Conservation (phyloP, 2,888 invertebrate genomes). For the Sphecodes monilicornis region DNA sequence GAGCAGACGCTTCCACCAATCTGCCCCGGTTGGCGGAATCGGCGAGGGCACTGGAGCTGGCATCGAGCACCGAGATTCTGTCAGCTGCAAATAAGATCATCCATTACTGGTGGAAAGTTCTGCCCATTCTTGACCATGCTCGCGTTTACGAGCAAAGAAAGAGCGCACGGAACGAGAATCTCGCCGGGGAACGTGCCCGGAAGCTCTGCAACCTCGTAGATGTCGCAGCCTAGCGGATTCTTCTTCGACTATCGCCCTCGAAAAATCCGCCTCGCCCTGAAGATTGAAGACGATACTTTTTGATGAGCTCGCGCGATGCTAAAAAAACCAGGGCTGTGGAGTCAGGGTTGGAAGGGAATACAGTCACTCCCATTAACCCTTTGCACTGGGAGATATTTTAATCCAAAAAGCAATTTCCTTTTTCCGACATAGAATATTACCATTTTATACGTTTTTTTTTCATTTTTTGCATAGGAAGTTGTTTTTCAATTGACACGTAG, state of each 20-base stretch:
- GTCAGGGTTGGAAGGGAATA: too few species aligned
- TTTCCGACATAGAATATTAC: too few species aligned
- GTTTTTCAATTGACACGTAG: too few species aligned
- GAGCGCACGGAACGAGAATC: not conserved
- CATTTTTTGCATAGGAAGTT: too few species aligned
- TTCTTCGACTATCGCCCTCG: not conserved
- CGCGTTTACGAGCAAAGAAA: constrained; percentile 21
- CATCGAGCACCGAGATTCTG: constrained; percentile 8
- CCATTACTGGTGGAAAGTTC: constrained; percentile 3
- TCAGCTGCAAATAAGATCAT: constrained; percentile 51
- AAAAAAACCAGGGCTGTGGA: too few species aligned
- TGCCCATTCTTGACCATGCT: constrained; percentile 31
- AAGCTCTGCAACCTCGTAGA: not conserved
- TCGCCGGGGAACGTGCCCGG: not conserved
- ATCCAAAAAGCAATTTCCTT: too few species aligned
- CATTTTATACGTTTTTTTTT: too few species aligned
- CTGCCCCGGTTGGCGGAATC: not conserved
- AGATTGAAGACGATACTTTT: not conserved
- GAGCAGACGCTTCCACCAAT: not conserved
- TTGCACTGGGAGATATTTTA: too few species aligned
- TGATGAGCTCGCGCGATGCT: not conserved
- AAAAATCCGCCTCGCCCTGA: not conserved
- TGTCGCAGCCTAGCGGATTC: not conserved
- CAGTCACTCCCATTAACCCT: too few species aligned
- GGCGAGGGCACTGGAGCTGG: not conserved